phyloP scores from a whole-genome alignment of 2,797 vertebrate species.

The Telmatherina bonti region DNA sequence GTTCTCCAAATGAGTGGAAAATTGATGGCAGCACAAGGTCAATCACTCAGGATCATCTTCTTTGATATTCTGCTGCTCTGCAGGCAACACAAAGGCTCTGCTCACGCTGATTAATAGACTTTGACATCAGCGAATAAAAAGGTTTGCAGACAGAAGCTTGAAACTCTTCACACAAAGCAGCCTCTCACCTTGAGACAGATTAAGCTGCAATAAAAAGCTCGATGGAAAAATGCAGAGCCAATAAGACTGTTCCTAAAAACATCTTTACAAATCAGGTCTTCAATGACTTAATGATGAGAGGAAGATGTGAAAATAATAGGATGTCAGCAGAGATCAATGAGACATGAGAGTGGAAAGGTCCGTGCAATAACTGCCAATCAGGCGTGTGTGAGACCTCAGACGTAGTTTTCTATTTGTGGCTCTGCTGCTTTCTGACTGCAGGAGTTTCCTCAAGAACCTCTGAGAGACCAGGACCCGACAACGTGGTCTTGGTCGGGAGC shows the following conservation, averaged over 20 bases:
- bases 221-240: not conserved
- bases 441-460: no score
- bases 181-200: slow-evolving; percentile 18
- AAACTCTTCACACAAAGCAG: not conserved
- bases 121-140: slow-evolving; percentile 16
- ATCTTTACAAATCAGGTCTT: not conserved
- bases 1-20: slow-evolving; percentile 27
- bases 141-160: not conserved
- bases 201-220: slow-evolving; percentile 5
- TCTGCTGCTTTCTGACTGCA: no score
- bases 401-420: not conserved
- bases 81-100: slow-evolving; percentile 12
- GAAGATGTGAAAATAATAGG: slow-evolving; percentile 1
- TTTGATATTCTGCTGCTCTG: slow-evolving; percentile 9
- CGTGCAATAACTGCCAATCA: not conserved
- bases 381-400: not conserved
- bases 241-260: not conserved
- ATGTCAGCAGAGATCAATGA: slow-evolving; percentile 12
- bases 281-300: not conserved
- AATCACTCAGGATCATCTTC: slow-evolving; percentile 34
- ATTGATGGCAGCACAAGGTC: slow-evolving; percentile 33
- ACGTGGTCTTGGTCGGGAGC: no score
- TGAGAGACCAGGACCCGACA: no score
- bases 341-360: not conserved
- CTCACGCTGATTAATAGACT: slow-evolving; percentile 26